A percentile compares a stretch with the other conserved stretches of the same genome.
phyloP scores from a whole-genome alignment of 2,888 invertebrate genomes.

The Leucophenga maculata region DNA sequence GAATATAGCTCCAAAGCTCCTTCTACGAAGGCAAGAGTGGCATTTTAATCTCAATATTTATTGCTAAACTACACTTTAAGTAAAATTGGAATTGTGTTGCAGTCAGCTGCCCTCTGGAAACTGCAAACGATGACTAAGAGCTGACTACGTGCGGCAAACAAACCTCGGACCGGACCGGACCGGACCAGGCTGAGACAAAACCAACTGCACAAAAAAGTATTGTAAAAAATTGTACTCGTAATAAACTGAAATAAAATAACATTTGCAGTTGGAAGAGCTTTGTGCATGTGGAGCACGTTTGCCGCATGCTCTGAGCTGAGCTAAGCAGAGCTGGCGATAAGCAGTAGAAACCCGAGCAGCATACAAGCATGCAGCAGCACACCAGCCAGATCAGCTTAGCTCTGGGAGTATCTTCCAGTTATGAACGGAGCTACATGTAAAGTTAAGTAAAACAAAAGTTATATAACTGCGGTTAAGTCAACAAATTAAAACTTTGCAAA shows the following conservation, averaged over 20 bases:
- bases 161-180: neutral
- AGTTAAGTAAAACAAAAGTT: constrained; percentile 57
- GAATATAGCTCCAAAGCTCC: neutral
- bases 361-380: constrained; percentile 3
- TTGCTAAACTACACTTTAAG: constrained; percentile 4
- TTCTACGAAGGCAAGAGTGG: neutral
- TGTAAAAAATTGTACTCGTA: no score
- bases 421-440: constrained; percentile 60
- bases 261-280: neutral
- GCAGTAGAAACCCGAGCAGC: neutral
- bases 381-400: constrained; percentile 30
- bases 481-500: constrained; percentile 61
- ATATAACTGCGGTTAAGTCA: constrained; percentile 66
- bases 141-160: neutral
- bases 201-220: neutral
- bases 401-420: constrained; percentile 30
- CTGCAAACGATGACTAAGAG: neutral
- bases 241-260: neutral
- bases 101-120: neutral
- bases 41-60: constrained; percentile 14
- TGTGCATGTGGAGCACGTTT: no score
- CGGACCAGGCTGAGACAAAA: neutral
- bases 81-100: constrained; percentile 14
- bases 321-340: constrained; percentile 42
- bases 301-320: neutral